Evolutionary conservation across 1,140 invertebrate genomes (phyloP).

Genomic region (Anoplophora glabripennis): DNA sequence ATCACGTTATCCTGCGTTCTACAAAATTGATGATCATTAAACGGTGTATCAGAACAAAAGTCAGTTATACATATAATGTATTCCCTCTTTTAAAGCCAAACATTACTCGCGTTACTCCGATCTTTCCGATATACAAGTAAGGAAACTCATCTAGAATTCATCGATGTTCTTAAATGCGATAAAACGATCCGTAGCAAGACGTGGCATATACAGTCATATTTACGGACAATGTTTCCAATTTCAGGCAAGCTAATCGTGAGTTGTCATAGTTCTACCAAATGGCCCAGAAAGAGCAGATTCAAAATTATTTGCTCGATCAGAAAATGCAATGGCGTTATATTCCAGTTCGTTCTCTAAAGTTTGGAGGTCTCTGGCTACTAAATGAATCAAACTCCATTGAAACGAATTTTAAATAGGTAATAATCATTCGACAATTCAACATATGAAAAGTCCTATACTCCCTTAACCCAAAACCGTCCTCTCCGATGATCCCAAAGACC

Average conservation of each 20-base stretch:
- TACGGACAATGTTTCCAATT: conserved; percentile 40
- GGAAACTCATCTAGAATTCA: conserved; percentile 39
- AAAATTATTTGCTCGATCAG: neutral
- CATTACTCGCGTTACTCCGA: conserved; percentile 19
- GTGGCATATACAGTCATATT: conserved; percentile 27
- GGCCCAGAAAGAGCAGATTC: neutral
- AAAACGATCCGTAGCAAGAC: conserved; percentile 34
- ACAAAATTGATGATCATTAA: conserved; percentile 21
- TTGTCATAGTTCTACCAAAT: neutral
- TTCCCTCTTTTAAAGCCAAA: conserved; percentile 1
- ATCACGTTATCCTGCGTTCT: conserved; percentile 17
- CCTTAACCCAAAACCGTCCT: neutral
- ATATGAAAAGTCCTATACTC: conserved; percentile 6
- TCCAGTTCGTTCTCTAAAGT: neutral
- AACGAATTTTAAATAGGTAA: neutral
- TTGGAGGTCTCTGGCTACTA: neutral
- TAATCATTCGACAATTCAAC: neutral
- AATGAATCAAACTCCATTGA: neutral
- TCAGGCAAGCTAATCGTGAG: conserved; percentile 19
- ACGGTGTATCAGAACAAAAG: conserved; percentile 15
- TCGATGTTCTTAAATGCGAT: conserved; percentile 39
- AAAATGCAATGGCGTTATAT: conserved; percentile 5
- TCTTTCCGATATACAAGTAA: conserved; percentile 39
- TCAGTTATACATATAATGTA: conserved; percentile 12
- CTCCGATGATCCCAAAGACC: neutral